Percentiles rank a stretch among this genome's conserved stretches.
Evolutionary conservation across 2,113 vertebrate species (phyloP).

Genomic region (Manacus vitellinus): DNA sequence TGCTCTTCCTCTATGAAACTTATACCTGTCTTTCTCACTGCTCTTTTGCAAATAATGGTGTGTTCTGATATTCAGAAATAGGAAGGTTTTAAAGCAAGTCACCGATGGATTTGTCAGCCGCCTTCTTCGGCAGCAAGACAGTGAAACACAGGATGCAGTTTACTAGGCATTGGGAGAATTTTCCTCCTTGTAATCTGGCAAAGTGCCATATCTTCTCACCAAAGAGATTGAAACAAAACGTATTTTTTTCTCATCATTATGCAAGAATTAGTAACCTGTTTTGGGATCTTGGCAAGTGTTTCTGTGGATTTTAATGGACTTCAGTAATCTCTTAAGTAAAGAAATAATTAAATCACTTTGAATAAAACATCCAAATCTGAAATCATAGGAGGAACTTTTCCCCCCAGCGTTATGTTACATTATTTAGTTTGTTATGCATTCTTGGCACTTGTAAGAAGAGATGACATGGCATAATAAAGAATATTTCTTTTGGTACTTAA

Average conservation of each 20-base stretch:
- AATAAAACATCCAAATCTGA: background rate
- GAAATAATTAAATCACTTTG: background rate
- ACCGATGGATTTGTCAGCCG: background rate
- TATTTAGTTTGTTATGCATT: background rate
- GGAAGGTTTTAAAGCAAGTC: slow-evolving; percentile 18
- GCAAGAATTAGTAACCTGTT: slow-evolving; percentile 11
- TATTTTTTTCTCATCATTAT: slow-evolving; percentile 14
- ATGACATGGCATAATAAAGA: background rate
- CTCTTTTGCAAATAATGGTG: background rate
- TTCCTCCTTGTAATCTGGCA: background rate
- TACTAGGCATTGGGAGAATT: background rate
- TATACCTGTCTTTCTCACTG: background rate
- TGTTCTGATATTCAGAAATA: background rate
- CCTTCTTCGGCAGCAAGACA: background rate
- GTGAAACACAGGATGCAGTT: slow-evolving; percentile 5
- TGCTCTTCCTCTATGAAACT: background rate
- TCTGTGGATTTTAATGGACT: background rate
- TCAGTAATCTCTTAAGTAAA: background rate
- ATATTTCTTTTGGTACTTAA: background rate
- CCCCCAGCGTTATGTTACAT: background rate
- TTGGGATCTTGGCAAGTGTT: background rate
- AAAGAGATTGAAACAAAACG: slow-evolving; percentile 33
- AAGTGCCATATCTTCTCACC: background rate
- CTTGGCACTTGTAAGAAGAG: background rate
- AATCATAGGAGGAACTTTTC: background rate